Evolutionary conservation across 2,888 invertebrate species (phyloP).

Genomic region (Monoplex corrugatus): DNA sequence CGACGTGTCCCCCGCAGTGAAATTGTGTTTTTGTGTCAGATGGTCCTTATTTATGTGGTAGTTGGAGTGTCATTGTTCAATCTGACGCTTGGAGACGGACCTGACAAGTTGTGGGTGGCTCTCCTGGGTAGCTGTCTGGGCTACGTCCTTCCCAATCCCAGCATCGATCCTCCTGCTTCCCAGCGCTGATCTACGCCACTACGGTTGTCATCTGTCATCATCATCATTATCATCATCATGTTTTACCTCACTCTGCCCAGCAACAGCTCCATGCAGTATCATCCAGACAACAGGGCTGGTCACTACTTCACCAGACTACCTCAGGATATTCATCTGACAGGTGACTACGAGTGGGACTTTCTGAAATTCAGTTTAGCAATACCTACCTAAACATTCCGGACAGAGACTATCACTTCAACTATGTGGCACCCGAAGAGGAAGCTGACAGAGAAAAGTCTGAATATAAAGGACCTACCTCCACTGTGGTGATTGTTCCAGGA

Average conservation of each 20-base stretch:
- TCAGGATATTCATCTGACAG: background rate
- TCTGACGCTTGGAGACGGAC: background rate
- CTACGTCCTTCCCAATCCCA: constrained; percentile 52
- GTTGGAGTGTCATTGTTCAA: background rate
- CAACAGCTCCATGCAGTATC: background rate
- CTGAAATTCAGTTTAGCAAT: constrained; percentile 3
- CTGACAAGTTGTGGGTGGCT: constrained; percentile 45
- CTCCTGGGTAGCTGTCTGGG: constrained; percentile 37
- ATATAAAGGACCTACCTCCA: too few species aligned
- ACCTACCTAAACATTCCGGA: background rate
- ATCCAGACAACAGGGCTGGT: background rate
- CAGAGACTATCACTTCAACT: too few species aligned
- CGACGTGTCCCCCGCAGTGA: background rate
- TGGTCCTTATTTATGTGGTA: background rate
- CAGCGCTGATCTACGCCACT: too few species aligned
- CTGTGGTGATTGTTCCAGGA: too few species aligned
- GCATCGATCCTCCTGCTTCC: background rate
- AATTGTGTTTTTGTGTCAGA: background rate
- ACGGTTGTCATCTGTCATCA: too few species aligned
- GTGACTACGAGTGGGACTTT: background rate
- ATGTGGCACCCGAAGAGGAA: too few species aligned
- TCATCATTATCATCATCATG: too few species aligned
- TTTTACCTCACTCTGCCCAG: background rate
- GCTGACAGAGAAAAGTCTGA: too few species aligned
- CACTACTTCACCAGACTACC: background rate